These are phyloP conservation scores for Colius striatus DNA, from an alignment of 2,113 vertebrate genomes.

Conservation along the genomic window DNA sequence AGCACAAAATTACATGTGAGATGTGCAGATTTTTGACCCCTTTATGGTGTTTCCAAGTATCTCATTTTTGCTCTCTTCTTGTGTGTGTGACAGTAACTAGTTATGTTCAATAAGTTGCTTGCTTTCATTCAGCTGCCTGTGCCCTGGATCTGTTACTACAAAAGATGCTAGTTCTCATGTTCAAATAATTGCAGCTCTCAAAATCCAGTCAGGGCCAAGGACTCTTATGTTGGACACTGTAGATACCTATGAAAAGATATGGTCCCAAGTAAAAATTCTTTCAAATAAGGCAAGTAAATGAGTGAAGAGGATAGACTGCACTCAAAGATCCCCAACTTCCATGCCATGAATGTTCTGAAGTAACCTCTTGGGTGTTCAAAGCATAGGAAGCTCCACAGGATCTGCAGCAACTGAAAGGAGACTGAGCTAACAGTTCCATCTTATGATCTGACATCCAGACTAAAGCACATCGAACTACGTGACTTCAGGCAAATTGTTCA, in stretches of 20 bases:
- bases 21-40: background rate
- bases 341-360: background rate
- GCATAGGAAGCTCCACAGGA: background rate
- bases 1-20: background rate
- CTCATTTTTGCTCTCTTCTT: background rate
- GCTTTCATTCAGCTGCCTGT: background rate
- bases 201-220: background rate
- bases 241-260: background rate
- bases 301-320: background rate
- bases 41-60: background rate
- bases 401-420: background rate
- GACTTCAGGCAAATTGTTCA: background rate
- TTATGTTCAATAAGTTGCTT: background rate
- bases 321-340: background rate
- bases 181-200: background rate
- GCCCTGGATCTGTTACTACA: background rate
- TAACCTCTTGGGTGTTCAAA: background rate
- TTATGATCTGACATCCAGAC: background rate
- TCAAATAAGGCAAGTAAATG: background rate
- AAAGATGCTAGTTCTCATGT: background rate
- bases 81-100: background rate
- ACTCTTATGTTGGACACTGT: background rate
- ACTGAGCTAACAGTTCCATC: background rate
- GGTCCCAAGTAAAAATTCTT: background rate
- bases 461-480: accelerated